Percentiles rank a stretch among this genome's conserved stretches.
phyloP scores from a whole-genome alignment of 2,888 invertebrate species.

The Pseudoips prasinana region DNA sequence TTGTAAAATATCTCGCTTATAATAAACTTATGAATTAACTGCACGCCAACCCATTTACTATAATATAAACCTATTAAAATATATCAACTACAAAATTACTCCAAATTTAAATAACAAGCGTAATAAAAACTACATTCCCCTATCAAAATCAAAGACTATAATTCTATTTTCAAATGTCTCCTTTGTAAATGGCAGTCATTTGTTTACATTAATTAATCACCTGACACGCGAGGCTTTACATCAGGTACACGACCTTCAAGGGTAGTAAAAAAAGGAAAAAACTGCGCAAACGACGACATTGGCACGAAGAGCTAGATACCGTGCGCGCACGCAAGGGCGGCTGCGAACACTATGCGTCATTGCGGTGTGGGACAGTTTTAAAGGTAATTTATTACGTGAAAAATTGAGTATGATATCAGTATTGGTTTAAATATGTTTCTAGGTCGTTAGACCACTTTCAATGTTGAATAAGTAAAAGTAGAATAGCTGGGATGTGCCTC shows the following conservation, averaged over 20 bases:
- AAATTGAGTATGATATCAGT: too few relatives aligned
- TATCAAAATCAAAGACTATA: too few relatives aligned
- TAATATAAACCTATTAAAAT: constrained; percentile 1
- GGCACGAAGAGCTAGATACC: constrained; percentile 61
- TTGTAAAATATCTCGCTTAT: constrained; percentile 13
- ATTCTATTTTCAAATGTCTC: constrained; percentile 8
- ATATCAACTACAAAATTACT: too few relatives aligned
- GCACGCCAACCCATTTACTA: constrained; percentile 8
- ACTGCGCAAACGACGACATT: constrained; percentile 65
- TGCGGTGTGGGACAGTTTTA: constrained; percentile 26
- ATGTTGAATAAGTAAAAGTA: too few relatives aligned
- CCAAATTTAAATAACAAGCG: too few relatives aligned
- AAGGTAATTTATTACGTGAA: too few relatives aligned
- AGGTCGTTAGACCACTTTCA: neutral
- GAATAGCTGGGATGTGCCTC: too few relatives aligned
- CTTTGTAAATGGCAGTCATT: constrained; percentile 26
- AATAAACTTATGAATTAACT: constrained; percentile 1
- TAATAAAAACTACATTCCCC: too few relatives aligned
- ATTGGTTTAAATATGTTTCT: too few relatives aligned
- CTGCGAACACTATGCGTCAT: constrained; percentile 40
- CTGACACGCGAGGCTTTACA: constrained; percentile 66
- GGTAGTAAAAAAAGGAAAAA: constrained; percentile 59
- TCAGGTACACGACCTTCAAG: constrained; percentile 67
- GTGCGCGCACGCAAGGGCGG: constrained; percentile 74
- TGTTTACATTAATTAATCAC: constrained; percentile 53